Evolutionary conservation across 2,113 vertebrate genomes (phyloP).

Genomic region (Piliocolobus tephrosceles): DNA sequence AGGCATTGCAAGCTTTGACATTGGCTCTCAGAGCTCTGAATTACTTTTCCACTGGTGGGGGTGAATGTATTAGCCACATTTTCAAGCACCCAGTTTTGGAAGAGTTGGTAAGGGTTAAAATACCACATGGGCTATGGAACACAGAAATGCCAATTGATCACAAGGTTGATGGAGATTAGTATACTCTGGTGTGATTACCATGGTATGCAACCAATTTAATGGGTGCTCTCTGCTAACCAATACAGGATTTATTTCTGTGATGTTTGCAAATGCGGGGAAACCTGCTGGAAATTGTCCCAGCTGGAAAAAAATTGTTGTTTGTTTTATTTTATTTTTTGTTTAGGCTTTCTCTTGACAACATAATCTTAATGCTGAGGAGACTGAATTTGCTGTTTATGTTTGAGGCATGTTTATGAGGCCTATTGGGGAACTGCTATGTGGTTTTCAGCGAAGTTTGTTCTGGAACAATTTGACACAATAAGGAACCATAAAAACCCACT

Average conservation of each 20-base stretch:
- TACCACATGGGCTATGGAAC: neutral
- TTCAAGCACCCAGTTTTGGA: neutral
- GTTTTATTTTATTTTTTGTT: constrained; percentile 26
- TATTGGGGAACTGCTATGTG: neutral
- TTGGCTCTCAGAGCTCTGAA: neutral
- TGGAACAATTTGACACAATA: neutral
- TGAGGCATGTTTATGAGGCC: neutral
- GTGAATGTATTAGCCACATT: neutral
- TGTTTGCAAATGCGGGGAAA: neutral
- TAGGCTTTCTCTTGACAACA: neutral
- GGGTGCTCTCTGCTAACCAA: neutral
- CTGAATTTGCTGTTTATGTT: constrained; percentile 12
- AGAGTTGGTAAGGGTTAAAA: neutral
- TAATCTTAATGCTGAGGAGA: neutral
- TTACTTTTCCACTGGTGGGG: neutral
- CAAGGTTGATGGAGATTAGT: neutral
- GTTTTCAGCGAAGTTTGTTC: constrained; percentile 17
- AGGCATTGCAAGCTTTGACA: neutral
- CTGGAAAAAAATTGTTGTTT: neutral
- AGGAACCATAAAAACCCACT: neutral
- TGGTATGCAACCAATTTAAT: neutral
- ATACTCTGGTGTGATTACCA: neutral
- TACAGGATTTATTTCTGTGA: neutral
- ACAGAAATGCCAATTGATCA: neutral
- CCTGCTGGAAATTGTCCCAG: neutral